Base-by-base conservation (phyloP, 2,797 vertebrate genomes). In the Tinamus major region DNA sequence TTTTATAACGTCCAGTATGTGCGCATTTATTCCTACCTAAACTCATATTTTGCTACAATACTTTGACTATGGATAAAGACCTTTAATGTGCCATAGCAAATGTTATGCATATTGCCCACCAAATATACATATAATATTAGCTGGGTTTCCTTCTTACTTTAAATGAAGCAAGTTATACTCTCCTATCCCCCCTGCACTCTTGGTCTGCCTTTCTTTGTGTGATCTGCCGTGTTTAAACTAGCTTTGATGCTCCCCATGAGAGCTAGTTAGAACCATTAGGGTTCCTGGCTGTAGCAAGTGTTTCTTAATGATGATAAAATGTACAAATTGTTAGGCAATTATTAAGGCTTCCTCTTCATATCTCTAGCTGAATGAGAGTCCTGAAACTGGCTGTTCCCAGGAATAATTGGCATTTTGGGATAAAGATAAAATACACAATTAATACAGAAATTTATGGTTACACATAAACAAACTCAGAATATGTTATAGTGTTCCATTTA, bases 281-380 rank as follows among this genome's bases (percentile, higher is more conserved):
- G 72, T 48, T 96, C 46, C 55, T 83, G 51, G 37, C 55, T 63
- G 18, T 83, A 90, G 35, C 58, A 80, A 92, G 29, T 48, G 39
- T 78, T 87, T 87, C 84, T 87, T 95, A 91, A 96, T 89, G 61
- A 82, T 46, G 53, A 83, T 69, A 90, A 92, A 91, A 85, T 39
- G 10, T 42, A 41, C 93, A 89, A 96, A 92, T 27, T 87, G 44
- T 64, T 74, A 39, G 46, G 41, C 56, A 81, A 79, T 86, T 95
- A 59, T 55, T 64, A 62, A 75, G 39, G 41, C 62, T 92, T 85
- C 76, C 9, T 78, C n/a, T 78, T 82, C 64, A 85, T 92, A 94
- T 85, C 64, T 89, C n/a, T 55, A 20, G 31, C 37, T 85, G 17
- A 49, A 78, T 75, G 71, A 87, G 15, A 77, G 2, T 67, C n/a